phyloP scores from a whole-genome alignment of 2,888 invertebrate species.

The Phasia obesa region DNA sequence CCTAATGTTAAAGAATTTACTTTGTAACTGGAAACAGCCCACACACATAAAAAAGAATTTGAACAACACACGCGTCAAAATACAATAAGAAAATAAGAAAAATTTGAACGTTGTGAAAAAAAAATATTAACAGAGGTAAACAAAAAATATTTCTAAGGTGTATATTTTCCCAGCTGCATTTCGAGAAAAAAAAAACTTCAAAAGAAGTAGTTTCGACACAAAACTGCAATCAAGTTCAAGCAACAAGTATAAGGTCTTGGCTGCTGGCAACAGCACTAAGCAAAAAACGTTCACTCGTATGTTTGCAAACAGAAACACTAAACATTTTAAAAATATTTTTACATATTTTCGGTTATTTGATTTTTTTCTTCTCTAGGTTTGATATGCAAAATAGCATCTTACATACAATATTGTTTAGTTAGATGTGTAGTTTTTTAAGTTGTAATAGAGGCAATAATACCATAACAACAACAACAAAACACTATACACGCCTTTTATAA shows the following conservation, averaged over 20 bases:
- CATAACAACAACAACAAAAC: too few relatives aligned
- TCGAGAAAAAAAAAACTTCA: conserved; percentile 28
- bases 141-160: conserved; percentile 43
- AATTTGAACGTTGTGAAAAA: conserved; percentile 33
- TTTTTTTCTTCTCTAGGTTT: conserved; percentile 35
- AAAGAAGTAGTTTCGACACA: conserved; percentile 59
- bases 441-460: conserved; percentile 65
- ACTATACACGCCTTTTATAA: conserved; percentile 67
- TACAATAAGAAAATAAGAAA: conserved; percentile 13
- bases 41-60: conserved; percentile 64
- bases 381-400: conserved; percentile 54
- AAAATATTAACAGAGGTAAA: conserved; percentile 12
- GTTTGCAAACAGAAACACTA: conserved; percentile 15
- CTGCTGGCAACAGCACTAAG: conserved; percentile 42
- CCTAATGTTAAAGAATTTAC: conserved; percentile 38
- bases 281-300: conserved; percentile 16
- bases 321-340: conserved; percentile 40
- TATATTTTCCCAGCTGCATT: conserved; percentile 16
- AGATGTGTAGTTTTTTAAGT: conserved; percentile 33
- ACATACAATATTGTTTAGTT: conserved; percentile 12
- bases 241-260: conserved; percentile 67
- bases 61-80: conserved; percentile 66
- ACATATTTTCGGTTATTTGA: conserved; percentile 34
- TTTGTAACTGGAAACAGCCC: conserved; percentile 55
- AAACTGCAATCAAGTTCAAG: conserved; percentile 66